These are phyloP conservation scores for Sebastes cheni DNA, from an alignment of 2,797 vertebrate species.

Conservation along the genomic window DNA sequence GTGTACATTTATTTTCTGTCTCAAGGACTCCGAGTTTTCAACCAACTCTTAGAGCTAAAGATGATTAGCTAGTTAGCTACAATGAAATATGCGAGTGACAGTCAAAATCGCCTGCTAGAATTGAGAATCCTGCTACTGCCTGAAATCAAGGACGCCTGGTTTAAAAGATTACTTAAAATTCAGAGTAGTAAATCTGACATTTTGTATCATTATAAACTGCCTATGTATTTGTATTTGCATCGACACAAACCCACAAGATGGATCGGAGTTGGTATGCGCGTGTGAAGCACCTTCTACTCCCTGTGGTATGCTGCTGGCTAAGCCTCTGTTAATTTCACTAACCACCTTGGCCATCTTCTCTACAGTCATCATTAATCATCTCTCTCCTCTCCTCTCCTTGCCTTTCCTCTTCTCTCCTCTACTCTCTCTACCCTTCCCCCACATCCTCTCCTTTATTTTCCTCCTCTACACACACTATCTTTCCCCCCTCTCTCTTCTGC, in stretches of 20 bases:
- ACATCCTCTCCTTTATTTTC: constrained; percentile 45
- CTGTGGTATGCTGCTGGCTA: constrained; percentile 68
- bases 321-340: constrained; percentile 77
- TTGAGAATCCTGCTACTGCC: neutral
- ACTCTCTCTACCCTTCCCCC: constrained; percentile 25
- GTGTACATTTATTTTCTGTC: neutral
- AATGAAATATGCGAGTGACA: neutral
- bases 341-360: constrained; percentile 78
- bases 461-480: constrained; percentile 24
- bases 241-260: constrained; percentile 7
- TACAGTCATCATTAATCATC: constrained; percentile 74
- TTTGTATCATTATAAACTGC: neutral
- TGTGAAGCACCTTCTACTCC: constrained; percentile 56
- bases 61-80: neutral
- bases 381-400: constrained; percentile 49
- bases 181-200: neutral
- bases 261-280: constrained; percentile 31
- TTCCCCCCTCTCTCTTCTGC: constrained; percentile 30
- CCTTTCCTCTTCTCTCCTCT: constrained; percentile 11
- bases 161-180: neutral
- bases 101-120: neutral
- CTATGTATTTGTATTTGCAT: neutral
- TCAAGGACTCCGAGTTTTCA: neutral
- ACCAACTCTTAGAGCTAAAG: neutral
- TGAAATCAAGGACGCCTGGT: neutral